Evolutionary conservation across 2,113 vertebrate species (phyloP), one percentile per base, ranked within the genome.

Genomic region (Xyrauchen texanus): DNA sequence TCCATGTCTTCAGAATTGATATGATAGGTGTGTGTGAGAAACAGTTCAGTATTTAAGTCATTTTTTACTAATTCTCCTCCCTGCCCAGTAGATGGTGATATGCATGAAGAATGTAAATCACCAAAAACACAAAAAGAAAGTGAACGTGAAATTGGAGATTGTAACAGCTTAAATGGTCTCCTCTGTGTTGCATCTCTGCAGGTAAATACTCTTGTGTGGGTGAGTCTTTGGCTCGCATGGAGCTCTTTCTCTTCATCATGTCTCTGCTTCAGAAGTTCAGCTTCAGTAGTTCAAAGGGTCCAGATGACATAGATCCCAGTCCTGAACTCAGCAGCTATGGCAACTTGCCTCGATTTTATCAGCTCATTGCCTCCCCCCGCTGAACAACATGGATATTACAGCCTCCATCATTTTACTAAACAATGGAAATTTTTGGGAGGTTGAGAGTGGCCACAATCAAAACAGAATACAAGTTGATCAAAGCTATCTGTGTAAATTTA

Each of bases 241-340:
- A 94, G 85, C 82, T 93, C n/a, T 93, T 94, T 70, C 81, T 94
- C 42, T 91, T 94, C 75, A 2, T 93, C 2, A 90, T 92, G 8
- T 84, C 90, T 0, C 71, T 93, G 63, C 70, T 94, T 75, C 91
- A 91, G 82, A 57, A 68, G n/a, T 94, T 94, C 85, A 90, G 78
- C 70, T 88, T 94, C 34, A 88, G 88, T 55, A 85, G 87, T 61
- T 15, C 71, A 0, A 82, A 63, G 7, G 90, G 91, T 0, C 87
- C 88, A 0, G 87, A 92, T 70, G 83, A 84, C 3, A 63, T 94
- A 0, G 81, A 92, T 80, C 60, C 89, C 12, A 68, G 34, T 7
- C 89, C 92, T 7, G 87, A 91, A 80, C 77, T 79, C 82, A 91
- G 93, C 66, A 79, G 88, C 65, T 91, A 93, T 8, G 85, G 68